Conservation (phyloP, 2,888 invertebrate genomes). For the Ochlodes sylvanus region DNA sequence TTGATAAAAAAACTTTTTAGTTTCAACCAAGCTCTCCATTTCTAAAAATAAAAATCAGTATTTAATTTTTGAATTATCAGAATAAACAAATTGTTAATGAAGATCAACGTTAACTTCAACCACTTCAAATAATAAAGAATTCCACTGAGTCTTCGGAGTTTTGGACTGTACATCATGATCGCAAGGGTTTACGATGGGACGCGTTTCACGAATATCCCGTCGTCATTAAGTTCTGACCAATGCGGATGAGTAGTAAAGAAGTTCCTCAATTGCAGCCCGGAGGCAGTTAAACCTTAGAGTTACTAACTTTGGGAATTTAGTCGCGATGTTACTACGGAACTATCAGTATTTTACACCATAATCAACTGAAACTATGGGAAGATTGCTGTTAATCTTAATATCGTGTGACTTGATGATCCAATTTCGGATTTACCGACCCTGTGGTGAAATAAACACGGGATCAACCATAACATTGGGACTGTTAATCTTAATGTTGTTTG, state of each 20-base stretch:
- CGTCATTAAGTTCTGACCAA: conserved; percentile 43
- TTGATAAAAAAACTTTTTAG: too few species aligned
- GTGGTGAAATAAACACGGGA: conserved; percentile 23
- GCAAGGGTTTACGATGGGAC: conserved; percentile 35
- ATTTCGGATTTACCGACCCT: conserved; percentile 4
- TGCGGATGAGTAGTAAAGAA: conserved; percentile 41
- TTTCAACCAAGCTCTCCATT: too few species aligned
- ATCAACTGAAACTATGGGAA: conserved; percentile 28
- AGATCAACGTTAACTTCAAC: too few species aligned
- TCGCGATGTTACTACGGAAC: conserved; percentile 8
- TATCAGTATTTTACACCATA: conserved; percentile 15
- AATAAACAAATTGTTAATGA: too few species aligned
- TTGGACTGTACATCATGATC: neutral
- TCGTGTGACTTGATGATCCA: conserved; percentile 7
- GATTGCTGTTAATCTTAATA: conserved; percentile 16
- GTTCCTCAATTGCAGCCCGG: conserved; percentile 40
- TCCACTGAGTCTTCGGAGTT: too few species aligned
- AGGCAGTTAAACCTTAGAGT: conserved; percentile 29
- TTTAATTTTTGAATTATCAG: too few species aligned
- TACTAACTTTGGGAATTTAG: conserved; percentile 14
- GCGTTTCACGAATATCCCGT: conserved; percentile 39
- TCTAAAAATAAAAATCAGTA: too few species aligned
- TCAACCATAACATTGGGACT: neutral
- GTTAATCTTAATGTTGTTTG: conserved; percentile 27
- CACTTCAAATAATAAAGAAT: too few species aligned